These are phyloP conservation scores for Manis pentadactyla DNA, from an alignment of 2,797 vertebrate genomes.

Conservation along the genomic window DNA sequence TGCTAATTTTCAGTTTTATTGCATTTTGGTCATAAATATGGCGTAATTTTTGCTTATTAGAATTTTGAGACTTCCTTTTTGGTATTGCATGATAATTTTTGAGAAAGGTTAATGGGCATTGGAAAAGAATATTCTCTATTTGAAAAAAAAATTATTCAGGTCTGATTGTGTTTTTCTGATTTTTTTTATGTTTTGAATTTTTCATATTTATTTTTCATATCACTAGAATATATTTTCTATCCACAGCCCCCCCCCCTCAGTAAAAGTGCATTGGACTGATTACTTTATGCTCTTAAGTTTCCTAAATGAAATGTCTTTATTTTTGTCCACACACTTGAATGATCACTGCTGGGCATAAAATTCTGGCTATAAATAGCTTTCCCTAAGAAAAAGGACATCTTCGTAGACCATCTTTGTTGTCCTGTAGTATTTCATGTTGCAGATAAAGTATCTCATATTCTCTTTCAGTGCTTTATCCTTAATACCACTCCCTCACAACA, in stretches of 20 bases:
- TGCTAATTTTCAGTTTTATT: not conserved
- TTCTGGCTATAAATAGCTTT: constrained; percentile 21
- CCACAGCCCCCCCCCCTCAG: no score
- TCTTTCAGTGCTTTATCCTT: not conserved
- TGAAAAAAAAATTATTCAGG: not conserved
- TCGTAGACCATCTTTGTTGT: not conserved
- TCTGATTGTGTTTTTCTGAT: not conserved
- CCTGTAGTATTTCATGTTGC: not conserved
- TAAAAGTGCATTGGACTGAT: not conserved
- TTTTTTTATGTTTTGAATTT: not conserved
- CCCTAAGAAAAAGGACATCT: not conserved
- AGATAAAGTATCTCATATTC: not conserved
- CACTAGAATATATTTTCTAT: not conserved
- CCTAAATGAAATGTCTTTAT: constrained; percentile 22
- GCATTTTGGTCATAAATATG: not conserved
- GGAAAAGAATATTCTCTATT: constrained; percentile 2
- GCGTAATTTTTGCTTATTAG: not conserved
- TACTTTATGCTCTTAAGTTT: not conserved
- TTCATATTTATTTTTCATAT: not conserved
- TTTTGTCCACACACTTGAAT: constrained; percentile 36
- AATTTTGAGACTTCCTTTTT: constrained; percentile 35
- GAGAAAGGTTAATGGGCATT: not conserved
- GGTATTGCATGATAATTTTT: constrained; percentile 32
- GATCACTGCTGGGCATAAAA: constrained; percentile 12
- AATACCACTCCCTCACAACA: not conserved